Evolutionary conservation across 2,888 invertebrate genomes (phyloP), one percentile per base, ranked within the genome.

Genomic region (Nowickia ferox): DNA sequence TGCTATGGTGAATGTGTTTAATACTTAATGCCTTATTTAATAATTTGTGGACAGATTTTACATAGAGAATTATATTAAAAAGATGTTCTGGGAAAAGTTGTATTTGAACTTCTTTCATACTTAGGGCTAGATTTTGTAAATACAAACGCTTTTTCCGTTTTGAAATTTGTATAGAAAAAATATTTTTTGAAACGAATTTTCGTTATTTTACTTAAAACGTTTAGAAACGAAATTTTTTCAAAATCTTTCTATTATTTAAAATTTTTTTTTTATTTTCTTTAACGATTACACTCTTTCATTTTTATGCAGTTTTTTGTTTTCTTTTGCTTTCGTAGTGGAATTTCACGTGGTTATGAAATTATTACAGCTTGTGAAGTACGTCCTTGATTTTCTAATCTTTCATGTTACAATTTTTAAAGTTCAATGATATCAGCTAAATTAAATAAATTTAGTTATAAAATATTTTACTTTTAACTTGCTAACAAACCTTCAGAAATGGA

Each of bases 341-440:
- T 72, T 78, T 53, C 57, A 69, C 42, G 19, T 77, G 11, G 22
- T 65, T 51, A 11, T 79, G 38, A 40, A 84, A 66, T 65, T 48
- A 44, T 63, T 46, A 9, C 44, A 63, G 78, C 81, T 81, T 85
- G 75, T 46, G 17, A 46, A 51, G 9, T 15, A 71, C 30, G 63
- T 38, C 77, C 82, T 79, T 86, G 78, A 57, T 51, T 51, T 69
- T 48, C 55, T 71, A 75, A 82, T 82, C 63, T 83, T 79, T 65
- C 51, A 42, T 78, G 48, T 75, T 44, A 69, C 59, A 65, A 17
- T 66, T 78, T 78, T 75, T 79, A 75, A 85, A 82, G 82, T 86
- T 86, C 85, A 82, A 79, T 86, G 75, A 71, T 76, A 76, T 82
- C 79, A 71, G 83, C 80, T 83, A 76, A 83, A 80, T 61, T 30